Evolutionary conservation across 2,113 vertebrate genomes (phyloP), one percentile per base, ranked within the genome.

Genomic region (Raja brachyura): DNA sequence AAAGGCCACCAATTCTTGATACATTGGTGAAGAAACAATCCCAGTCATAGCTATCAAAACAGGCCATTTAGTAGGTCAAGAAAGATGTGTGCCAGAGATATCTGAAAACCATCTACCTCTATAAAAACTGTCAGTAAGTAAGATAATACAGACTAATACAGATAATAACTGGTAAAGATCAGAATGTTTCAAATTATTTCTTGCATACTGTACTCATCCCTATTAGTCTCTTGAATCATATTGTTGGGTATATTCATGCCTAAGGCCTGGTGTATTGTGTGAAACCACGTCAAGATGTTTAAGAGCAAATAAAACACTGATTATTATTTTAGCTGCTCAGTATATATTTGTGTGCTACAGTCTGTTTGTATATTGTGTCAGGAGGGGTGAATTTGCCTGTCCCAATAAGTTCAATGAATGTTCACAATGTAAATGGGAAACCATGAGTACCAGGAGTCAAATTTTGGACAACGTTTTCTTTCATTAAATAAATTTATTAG

Each of bases 231-330:
- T 86, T 86, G 59, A 59, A 59, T 85, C 9, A 4, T 61, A 9
- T 86, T n/a, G 25, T 86, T 61, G 28, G 4, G 81, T 86, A 25
- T 56, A 86, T 61, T 86, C 61, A 59, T 4, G 13, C 25, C 28
- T 59, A n/a, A 61, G 28, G 20, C 4, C 20, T 48, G 28, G 25
- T 28, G 61, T 86, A 59, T 86, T 86, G 56, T 86, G 81, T 86
- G 22, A 86, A 86, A 86, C 54, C 56, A 10, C 14, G 81, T 86
- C 81, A 88, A 88, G 31, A 61, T 88, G 31, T 88, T 88, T 63
- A 31, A 88, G 63, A 59, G 61, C 83, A 88, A 86, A 86, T 22
- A 86, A 86, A 85, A 86, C 10, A 86, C 81, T 61, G 25, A 59
- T 86, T 61, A 59, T 28, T 86, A 11, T 63, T 88, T 1, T 31